Conservation (phyloP, 2,113 vertebrate species). For the Xenopus borealis region DNA sequence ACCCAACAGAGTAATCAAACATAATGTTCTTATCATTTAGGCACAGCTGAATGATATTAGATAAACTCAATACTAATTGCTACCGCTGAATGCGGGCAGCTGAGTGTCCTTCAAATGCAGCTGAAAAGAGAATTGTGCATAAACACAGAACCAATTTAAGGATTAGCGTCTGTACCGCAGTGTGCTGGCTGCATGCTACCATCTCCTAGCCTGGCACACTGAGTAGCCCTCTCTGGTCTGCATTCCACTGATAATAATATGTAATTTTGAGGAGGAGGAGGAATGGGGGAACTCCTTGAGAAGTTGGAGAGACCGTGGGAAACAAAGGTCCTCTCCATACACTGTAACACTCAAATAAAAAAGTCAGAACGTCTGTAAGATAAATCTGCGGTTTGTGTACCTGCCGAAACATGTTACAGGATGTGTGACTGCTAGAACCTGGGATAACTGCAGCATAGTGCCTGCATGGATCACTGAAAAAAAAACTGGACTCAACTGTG, state of each 20-base stretch:
- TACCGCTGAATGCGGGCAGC: constrained; percentile 28
- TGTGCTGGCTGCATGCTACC: constrained; percentile 27
- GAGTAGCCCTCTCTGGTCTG: constrained; percentile 29
- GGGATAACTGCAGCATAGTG: neutral
- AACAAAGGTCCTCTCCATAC: constrained; percentile 25
- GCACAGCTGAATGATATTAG: neutral
- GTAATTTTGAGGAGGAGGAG: constrained; percentile 24
- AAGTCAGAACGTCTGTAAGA: constrained; percentile 8
- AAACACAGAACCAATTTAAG: constrained; percentile 36
- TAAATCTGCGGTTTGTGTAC: constrained; percentile 17
- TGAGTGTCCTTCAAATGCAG: constrained; percentile 16
- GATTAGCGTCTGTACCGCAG: constrained; percentile 27
- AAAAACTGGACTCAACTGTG: too few relatives aligned
- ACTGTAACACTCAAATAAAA: constrained; percentile 5
- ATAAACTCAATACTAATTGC: constrained; percentile 3
- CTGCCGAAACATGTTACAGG: constrained; percentile 19
- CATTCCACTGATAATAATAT: constrained; percentile 42
- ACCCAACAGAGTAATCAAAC: neutral
- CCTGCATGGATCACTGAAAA: too few relatives aligned
- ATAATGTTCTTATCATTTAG: neutral
- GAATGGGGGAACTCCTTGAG: constrained; percentile 1
- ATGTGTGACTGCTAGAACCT: neutral
- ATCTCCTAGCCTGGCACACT: constrained; percentile 26
- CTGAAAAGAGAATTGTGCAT: constrained; percentile 17
- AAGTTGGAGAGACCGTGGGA: constrained; percentile 33